Evolutionary conservation across 2,113 vertebrate species (phyloP).

Genomic region (Terrapene triunguis): DNA sequence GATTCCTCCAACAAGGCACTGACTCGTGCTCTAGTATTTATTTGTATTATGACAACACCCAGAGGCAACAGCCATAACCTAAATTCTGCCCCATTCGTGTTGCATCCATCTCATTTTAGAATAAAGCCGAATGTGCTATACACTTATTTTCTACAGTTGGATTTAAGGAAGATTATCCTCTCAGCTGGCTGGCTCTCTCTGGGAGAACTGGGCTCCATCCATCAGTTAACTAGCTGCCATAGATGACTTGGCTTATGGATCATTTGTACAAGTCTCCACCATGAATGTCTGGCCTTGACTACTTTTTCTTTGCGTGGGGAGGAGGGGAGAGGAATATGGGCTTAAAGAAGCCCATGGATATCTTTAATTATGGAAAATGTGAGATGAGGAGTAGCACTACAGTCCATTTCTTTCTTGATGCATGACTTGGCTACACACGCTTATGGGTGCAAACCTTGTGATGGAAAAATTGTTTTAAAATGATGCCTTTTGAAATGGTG

Average conservation of each 20-base stretch:
- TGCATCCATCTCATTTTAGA: background rate
- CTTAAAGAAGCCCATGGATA: no score
- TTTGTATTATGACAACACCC: background rate
- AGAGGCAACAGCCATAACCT: background rate
- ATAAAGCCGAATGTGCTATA: background rate
- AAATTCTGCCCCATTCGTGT: background rate
- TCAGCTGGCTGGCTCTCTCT: fast-evolving
- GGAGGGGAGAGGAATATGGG: background rate
- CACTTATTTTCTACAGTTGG: background rate
- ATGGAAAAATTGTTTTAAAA: no score
- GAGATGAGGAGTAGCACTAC: background rate
- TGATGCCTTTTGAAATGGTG: no score
- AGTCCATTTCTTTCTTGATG: background rate
- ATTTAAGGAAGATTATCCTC: background rate
- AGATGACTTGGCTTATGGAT: conserved; percentile 15
- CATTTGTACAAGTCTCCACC: conserved; percentile 37
- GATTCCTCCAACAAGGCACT: background rate
- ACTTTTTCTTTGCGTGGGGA: background rate
- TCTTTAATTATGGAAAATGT: no score
- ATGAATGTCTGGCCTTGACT: background rate
- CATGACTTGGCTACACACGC: no score
- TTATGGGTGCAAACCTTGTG: background rate
- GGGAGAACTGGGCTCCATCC: background rate
- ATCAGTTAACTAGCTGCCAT: conserved; percentile 3
- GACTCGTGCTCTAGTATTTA: background rate